These are phyloP conservation scores for Tychaedon coryphoeus DNA, from an alignment of 2,113 vertebrate genomes.

Conservation along the genomic window DNA sequence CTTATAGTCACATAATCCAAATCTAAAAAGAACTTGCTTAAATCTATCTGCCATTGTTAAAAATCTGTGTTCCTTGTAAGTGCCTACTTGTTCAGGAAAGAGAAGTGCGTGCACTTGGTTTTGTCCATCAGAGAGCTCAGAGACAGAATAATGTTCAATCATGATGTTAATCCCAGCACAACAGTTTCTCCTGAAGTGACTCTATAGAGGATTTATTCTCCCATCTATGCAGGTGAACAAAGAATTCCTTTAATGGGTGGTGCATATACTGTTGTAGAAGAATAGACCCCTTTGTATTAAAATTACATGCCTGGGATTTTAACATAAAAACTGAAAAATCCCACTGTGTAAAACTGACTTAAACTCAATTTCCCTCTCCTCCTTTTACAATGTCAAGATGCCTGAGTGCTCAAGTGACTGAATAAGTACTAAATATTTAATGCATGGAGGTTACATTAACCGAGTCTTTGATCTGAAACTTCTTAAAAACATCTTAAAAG, in stretches of 20 bases:
- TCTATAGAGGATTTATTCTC: constrained; percentile 37
- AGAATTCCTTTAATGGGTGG: constrained; percentile 60
- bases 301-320: constrained; percentile 62
- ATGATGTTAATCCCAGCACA: constrained; percentile 43
- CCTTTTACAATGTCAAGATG: constrained; percentile 69
- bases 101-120: not conserved
- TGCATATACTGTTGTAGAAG: constrained; percentile 15
- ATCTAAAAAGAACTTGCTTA: not conserved
- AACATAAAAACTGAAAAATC: constrained; percentile 58
- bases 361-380: constrained; percentile 56
- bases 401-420: constrained; percentile 72
- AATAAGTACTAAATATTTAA: constrained; percentile 79
- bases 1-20: not conserved
- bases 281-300: constrained; percentile 47
- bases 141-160: constrained; percentile 27
- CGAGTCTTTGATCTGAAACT: constrained; percentile 78
- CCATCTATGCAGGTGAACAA: constrained; percentile 28
- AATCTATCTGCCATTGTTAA: not conserved
- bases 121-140: not conserved
- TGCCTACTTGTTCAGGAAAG: not conserved
- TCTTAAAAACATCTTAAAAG: constrained; percentile 75
- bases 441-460: constrained; percentile 71
- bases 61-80: not conserved
- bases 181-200: constrained; percentile 8
- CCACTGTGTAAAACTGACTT: constrained; percentile 60